A percentile compares a stretch with the other conserved stretches of the same genome.
These are phyloP conservation scores for Chondrosia reniformis DNA, from an alignment of 37 sponge, comb jelly and placozoan species.

Conservation along the genomic window DNA sequence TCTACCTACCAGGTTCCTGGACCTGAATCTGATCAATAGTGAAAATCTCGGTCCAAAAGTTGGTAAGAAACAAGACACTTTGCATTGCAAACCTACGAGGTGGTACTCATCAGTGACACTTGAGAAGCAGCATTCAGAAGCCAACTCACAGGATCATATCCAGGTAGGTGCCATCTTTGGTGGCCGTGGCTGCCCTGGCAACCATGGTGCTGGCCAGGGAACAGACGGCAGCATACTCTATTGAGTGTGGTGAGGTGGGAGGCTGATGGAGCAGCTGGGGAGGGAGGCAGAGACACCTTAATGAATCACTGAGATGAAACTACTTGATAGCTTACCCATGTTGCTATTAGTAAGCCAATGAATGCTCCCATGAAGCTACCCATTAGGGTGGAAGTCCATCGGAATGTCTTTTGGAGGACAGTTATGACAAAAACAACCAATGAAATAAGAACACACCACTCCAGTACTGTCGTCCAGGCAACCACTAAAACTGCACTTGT, in stretches of 20 bases:
- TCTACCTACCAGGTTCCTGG: background rate
- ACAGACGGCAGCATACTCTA: conserved; percentile 5
- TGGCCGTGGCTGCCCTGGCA: conserved; percentile 22
- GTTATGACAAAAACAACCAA: background rate
- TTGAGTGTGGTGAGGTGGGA: conserved; percentile 12
- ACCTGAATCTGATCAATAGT: background rate
- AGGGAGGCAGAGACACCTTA: background rate
- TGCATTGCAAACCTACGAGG: conserved; percentile 1
- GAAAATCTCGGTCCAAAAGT: conserved; percentile 1
- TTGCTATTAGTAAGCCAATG: background rate
- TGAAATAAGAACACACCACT: background rate
- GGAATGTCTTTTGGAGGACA: background rate
- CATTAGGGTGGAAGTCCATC: background rate
- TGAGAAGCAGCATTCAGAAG: background rate
- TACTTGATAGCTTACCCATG: background rate
- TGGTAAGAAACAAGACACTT: conserved; percentile 16
- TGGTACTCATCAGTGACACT: background rate
- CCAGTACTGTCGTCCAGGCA: conserved; percentile 7
- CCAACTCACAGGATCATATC: conserved; percentile 8
- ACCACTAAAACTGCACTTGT: background rate
- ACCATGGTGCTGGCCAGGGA: conserved; percentile 14
- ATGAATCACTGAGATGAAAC: too few relatives aligned
- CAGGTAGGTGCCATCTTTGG: background rate
- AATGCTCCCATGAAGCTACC: background rate
- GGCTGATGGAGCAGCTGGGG: conserved; percentile 19